Conservation (phyloP, 2,888 invertebrate genomes). For the Thecocarcelia acutangulata region DNA sequence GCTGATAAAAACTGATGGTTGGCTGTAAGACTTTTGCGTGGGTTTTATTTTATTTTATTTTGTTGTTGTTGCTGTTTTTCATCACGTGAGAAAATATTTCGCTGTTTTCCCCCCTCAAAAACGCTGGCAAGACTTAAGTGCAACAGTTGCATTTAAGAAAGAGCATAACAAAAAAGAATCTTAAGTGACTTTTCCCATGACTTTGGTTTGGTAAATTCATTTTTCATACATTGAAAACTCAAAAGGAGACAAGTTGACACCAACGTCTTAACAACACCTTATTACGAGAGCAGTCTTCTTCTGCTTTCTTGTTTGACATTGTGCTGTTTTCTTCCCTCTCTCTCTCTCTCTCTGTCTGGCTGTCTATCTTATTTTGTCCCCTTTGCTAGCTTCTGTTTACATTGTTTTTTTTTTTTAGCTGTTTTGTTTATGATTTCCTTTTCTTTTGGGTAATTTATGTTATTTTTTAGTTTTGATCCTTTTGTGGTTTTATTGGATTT, state of each 20-base stretch:
- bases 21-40: constrained; percentile 54
- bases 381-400: constrained; percentile 34
- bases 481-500: constrained; percentile 69
- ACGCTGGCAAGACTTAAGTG: not conserved
- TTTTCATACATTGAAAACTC: constrained; percentile 18
- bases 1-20: constrained; percentile 48
- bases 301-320: constrained; percentile 4
- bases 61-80: not conserved
- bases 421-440: constrained; percentile 45
- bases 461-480: constrained; percentile 53
- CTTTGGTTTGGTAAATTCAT: constrained; percentile 32
- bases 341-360: too few relatives aligned
- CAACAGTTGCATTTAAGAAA: constrained; percentile 54
- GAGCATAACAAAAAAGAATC: too few relatives aligned
- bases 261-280: constrained; percentile 55
- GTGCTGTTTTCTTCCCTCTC: constrained; percentile 3
- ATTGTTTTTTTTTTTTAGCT: constrained; percentile 15
- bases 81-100: constrained; percentile 59
- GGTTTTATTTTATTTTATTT: constrained; percentile 29
- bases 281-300: not conserved
- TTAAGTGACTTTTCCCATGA: constrained; percentile 65
- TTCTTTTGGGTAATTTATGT: constrained; percentile 44
- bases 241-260: constrained; percentile 64
- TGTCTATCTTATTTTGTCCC: not conserved
- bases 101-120: constrained; percentile 37